A percentile compares a stretch with the other conserved stretches of the same genome.
Evolutionary conservation across 1,140 invertebrate genomes (phyloP).

Genomic region (Scaptodrosophila lebanonensis): DNA sequence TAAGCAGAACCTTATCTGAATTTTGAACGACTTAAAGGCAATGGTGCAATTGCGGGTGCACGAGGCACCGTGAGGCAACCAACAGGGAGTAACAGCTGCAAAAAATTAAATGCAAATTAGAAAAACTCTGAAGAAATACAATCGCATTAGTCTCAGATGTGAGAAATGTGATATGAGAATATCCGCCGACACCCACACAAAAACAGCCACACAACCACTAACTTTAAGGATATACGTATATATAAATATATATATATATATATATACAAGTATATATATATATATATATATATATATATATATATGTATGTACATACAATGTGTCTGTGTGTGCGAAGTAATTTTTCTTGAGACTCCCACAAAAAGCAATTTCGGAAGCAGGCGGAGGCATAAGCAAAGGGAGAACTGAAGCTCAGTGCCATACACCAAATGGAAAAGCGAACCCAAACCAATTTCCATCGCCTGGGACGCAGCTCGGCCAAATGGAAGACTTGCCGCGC

Average conservation of each 20-base stretch:
- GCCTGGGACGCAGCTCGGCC: slow-evolving; percentile 36
- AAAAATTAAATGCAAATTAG: slow-evolving; percentile 76
- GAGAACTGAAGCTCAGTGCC: slow-evolving; percentile 35
- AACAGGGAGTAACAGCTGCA: slow-evolving; percentile 58
- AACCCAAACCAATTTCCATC: slow-evolving; percentile 74
- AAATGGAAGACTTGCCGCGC: slow-evolving; percentile 59
- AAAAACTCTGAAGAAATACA: slow-evolving; percentile 69
- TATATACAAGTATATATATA: slow-evolving; percentile 18
- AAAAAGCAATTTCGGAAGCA: slow-evolving; percentile 69
- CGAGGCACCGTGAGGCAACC: slow-evolving; percentile 1
- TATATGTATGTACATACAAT: slow-evolving; percentile 36
- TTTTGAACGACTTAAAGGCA: slow-evolving; percentile 64
- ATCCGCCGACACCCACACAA: slow-evolving; percentile 7
- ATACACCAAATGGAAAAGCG: slow-evolving; percentile 53
- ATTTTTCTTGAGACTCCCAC: slow-evolving; percentile 64
- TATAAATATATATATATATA: slow-evolving; percentile 31
- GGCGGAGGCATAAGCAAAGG: slow-evolving; percentile 45
- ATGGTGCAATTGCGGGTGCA: slow-evolving; percentile 23
- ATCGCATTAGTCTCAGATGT: slow-evolving; percentile 76
- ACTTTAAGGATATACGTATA: slow-evolving; percentile 15
- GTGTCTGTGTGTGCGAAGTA: slow-evolving; percentile 39
- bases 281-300: slow-evolving; percentile 2
- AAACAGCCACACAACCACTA: slow-evolving; percentile 8
- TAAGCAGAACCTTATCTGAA: slow-evolving; percentile 62
- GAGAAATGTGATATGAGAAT: slow-evolving; percentile 73